These are phyloP conservation scores for Anoplophora glabripennis DNA, from an alignment of 1,140 invertebrate genomes.

Conservation along the genomic window DNA sequence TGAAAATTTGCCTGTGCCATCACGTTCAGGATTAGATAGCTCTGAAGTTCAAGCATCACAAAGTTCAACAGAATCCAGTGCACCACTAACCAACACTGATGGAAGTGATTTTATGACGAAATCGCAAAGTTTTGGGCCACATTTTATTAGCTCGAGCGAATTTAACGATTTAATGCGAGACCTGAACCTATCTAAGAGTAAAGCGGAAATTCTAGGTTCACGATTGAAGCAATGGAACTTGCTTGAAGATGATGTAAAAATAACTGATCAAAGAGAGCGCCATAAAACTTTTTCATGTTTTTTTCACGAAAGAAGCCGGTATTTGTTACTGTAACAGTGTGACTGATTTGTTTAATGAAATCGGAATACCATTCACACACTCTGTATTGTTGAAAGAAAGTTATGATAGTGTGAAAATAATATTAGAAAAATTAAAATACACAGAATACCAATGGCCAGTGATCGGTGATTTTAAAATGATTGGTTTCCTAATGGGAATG, in stretches of 20 bases:
- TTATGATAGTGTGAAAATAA: conserved; percentile 39
- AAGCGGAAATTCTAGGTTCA: background rate
- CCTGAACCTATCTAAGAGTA: conserved; percentile 6
- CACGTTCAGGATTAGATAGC: background rate
- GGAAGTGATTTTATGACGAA: background rate
- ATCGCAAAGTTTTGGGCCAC: too few species aligned
- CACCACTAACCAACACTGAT: too few species aligned
- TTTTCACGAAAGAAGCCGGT: conserved; percentile 32
- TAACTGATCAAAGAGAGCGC: conserved; percentile 19
- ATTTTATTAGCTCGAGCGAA: background rate
- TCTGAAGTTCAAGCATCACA: background rate
- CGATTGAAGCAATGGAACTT: conserved; percentile 40
- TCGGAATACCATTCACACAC: conserved; percentile 43
- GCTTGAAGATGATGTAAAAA: conserved; percentile 33
- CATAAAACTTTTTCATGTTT: conserved; percentile 4
- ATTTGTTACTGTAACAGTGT: conserved; percentile 42
- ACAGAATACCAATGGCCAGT: conserved; percentile 38
- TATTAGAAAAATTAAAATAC: conserved; percentile 43
- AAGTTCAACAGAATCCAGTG: too few species aligned
- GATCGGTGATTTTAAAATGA: conserved; percentile 39
- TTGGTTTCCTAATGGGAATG: conserved; percentile 44
- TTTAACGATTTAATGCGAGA: background rate
- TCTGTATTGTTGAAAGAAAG: conserved; percentile 43
- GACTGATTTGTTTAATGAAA: conserved; percentile 44
- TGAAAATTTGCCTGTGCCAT: background rate